Percentiles rank a stretch among this genome's conserved stretches.
These are phyloP conservation scores for Bellardia pandia DNA, from an alignment of 2,888 invertebrate species.

Conservation along the genomic window DNA sequence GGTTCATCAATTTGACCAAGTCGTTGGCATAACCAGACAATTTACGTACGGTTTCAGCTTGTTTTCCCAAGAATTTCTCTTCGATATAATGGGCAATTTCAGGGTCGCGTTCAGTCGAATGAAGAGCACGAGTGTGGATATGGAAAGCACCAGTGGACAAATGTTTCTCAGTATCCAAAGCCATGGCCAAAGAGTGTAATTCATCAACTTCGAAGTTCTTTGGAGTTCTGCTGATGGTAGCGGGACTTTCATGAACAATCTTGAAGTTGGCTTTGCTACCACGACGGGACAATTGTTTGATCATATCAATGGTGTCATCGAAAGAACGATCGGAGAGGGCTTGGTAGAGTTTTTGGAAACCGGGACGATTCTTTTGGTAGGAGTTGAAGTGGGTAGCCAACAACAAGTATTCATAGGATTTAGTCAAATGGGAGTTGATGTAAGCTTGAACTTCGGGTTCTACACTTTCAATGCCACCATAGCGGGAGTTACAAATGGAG, in stretches of 20 bases:
- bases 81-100: slow-evolving; percentile 91
- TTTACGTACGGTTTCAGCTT: slow-evolving; percentile 88
- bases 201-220: slow-evolving; percentile 85
- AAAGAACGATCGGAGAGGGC: slow-evolving; percentile 90
- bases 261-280: slow-evolving; percentile 87
- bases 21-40: slow-evolving; percentile 91
- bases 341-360: slow-evolving; percentile 90
- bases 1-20: slow-evolving; percentile 87
- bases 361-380: slow-evolving; percentile 90
- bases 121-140: slow-evolving; percentile 88
- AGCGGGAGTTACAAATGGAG: slow-evolving; percentile 78
- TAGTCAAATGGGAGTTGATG: slow-evolving; percentile 87
- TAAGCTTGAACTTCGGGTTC: slow-evolving; percentile 79
- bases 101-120: slow-evolving; percentile 87
- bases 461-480: slow-evolving; percentile 78
- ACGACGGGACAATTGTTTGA: slow-evolving; percentile 90
- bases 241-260: slow-evolving; percentile 77
- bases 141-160: slow-evolving; percentile 88
- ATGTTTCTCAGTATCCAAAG: slow-evolving; percentile 90
- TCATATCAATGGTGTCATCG: slow-evolving; percentile 89
- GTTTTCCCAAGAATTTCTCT: slow-evolving; percentile 89
- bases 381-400: slow-evolving; percentile 91
- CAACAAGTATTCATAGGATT: slow-evolving; percentile 91
- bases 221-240: slow-evolving; percentile 73
- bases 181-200: slow-evolving; percentile 89